These are phyloP conservation scores for Volucella inflata DNA, from an alignment of 2,888 invertebrate genomes.

Conservation along the genomic window DNA sequence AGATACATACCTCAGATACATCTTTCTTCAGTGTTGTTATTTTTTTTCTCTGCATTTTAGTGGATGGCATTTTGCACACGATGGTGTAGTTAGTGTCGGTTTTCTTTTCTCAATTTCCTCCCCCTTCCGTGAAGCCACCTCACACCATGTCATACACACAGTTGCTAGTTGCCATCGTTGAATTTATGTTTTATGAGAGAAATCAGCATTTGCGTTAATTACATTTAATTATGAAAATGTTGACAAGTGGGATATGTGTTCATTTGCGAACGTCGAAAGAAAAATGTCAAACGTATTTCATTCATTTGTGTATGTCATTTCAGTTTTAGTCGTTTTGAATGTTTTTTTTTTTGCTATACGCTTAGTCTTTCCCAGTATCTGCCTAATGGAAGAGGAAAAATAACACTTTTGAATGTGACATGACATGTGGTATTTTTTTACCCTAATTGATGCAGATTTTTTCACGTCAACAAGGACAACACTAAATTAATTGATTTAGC, in stretches of 20 bases:
- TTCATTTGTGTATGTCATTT: constrained; percentile 44
- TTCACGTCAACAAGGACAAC: constrained; percentile 63
- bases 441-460: constrained; percentile 73
- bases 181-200: constrained; percentile 65
- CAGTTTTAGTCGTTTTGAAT: constrained; percentile 14
- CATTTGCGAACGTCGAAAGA: constrained; percentile 68
- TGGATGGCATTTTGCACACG: constrained; percentile 55
- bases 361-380: constrained; percentile 6
- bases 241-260: constrained; percentile 73
- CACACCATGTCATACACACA: background rate
- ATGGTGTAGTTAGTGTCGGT: constrained; percentile 37
- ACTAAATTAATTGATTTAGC: constrained; percentile 73
- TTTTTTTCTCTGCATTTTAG: constrained; percentile 42
- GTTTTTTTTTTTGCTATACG: background rate
- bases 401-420: constrained; percentile 61
- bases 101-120: background rate
- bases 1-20: constrained; percentile 61
- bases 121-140: background rate
- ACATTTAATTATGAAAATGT: constrained; percentile 74
- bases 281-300: constrained; percentile 69
- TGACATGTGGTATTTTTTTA: constrained; percentile 62
- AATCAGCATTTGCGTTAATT: constrained; percentile 74
- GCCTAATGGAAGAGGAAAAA: constrained; percentile 57
- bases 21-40: constrained; percentile 23
- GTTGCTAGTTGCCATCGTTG: constrained; percentile 4